These are phyloP conservation scores for Azorinus chamasolen DNA, from an alignment of 2,888 invertebrate genomes.

Conservation along the genomic window DNA sequence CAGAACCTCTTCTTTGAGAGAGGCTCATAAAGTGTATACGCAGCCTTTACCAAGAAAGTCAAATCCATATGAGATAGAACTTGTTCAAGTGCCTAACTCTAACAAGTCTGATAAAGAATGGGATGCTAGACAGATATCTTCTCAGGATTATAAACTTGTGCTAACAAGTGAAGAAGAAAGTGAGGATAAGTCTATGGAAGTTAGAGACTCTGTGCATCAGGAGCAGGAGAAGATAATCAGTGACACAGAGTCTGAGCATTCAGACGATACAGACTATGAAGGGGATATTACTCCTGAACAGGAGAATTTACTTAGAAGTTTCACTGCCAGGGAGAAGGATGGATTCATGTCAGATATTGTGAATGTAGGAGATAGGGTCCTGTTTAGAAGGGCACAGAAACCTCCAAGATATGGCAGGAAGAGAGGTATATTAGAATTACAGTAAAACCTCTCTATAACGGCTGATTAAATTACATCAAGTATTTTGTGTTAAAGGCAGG, in stretches of 20 bases:
- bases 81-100: slow-evolving; percentile 29
- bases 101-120: slow-evolving; percentile 59
- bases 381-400: slow-evolving; percentile 75
- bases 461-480: no score
- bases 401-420: slow-evolving; percentile 78
- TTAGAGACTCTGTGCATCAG: not conserved
- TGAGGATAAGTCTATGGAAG: not conserved
- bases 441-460: no score
- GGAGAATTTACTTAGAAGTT: slow-evolving; percentile 52
- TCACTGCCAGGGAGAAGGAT: slow-evolving; percentile 74
- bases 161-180: slow-evolving; percentile 3
- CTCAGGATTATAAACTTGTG: slow-evolving; percentile 66
- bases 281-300: slow-evolving; percentile 58
- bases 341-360: slow-evolving; percentile 68
- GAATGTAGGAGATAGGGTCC: slow-evolving; percentile 77
- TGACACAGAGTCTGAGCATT: slow-evolving; percentile 58
- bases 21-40: slow-evolving; percentile 60
- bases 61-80: slow-evolving; percentile 40
- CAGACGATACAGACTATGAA: slow-evolving; percentile 60
- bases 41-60: slow-evolving; percentile 46
- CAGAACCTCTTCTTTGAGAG: slow-evolving; percentile 60
- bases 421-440: slow-evolving; percentile 66
- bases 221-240: slow-evolving; percentile 54
- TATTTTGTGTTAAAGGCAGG: no score
- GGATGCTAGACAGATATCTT: slow-evolving; percentile 63